Conservation (phyloP, 2,113 vertebrate species). For the Cochlearius cochlearius region DNA sequence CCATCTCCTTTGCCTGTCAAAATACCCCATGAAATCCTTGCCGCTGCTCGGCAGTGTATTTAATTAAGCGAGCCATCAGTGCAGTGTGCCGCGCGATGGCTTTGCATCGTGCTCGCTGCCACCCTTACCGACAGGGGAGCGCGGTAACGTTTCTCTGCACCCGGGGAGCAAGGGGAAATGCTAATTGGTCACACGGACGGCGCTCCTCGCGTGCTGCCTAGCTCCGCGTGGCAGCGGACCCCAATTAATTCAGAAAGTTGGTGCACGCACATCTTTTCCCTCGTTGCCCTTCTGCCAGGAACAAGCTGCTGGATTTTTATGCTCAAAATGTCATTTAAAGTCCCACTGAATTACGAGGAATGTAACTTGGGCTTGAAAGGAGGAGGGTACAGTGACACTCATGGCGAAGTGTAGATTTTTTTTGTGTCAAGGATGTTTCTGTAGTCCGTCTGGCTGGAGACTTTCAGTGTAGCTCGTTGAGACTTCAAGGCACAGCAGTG, state of each 20-base stretch:
- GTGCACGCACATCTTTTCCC: background rate
- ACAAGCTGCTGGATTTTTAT: background rate
- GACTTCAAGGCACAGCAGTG: background rate
- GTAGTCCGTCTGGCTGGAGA: background rate
- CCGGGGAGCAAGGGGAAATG: slow-evolving; percentile 9
- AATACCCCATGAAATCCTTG: slow-evolving; percentile 33
- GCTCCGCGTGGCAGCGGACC: background rate
- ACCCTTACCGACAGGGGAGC: background rate
- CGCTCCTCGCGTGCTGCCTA: background rate
- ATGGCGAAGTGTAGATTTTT: background rate
- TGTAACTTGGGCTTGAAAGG: background rate
- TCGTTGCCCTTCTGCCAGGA: background rate
- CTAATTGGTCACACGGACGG: slow-evolving; percentile 28
- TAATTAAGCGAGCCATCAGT: slow-evolving; percentile 56
- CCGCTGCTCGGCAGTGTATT: background rate
- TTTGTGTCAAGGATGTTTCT: background rate
- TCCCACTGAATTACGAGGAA: background rate
- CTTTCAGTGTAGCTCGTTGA: background rate
- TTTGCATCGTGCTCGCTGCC: background rate
- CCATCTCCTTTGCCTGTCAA: slow-evolving; percentile 57
- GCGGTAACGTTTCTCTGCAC: background rate
- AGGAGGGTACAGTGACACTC: background rate
- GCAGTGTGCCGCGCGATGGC: background rate
- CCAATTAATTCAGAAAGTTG: slow-evolving; percentile 39
- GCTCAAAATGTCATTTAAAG: background rate